Conservation (phyloP, 1,140 invertebrate species). For the Drosophila pectinifera region DNA sequence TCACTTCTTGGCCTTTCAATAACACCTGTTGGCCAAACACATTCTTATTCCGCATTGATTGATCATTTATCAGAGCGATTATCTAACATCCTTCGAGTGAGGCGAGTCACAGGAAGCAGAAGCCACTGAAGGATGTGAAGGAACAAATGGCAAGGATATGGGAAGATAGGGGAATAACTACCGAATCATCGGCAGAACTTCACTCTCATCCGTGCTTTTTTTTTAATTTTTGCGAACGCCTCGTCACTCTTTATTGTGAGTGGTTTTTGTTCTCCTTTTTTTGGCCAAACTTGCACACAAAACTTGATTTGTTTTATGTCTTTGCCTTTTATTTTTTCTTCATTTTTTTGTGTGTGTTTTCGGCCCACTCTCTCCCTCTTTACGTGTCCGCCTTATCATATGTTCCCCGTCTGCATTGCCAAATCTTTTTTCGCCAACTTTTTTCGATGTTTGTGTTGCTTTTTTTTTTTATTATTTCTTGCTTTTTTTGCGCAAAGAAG, state of each 20-base stretch:
- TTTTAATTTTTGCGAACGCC: not conserved
- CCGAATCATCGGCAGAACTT: constrained; percentile 16
- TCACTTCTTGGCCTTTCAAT: not conserved
- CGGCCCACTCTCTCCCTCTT: constrained; percentile 18
- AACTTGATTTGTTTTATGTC: constrained; percentile 55
- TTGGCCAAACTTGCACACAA: constrained; percentile 32
- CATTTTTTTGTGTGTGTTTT: not conserved
- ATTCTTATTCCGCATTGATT: constrained; percentile 16
- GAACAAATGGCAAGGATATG: constrained; percentile 13
- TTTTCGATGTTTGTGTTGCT: constrained; percentile 34
- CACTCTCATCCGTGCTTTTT: not conserved
- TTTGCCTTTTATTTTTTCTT: constrained; percentile 9
- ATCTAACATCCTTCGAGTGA: constrained; percentile 3
- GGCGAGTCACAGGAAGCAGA: not conserved
- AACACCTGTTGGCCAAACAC: constrained; percentile 30
- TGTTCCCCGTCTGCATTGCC: constrained; percentile 63
- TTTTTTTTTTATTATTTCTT: constrained; percentile 30
- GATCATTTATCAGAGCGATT: constrained; percentile 30
- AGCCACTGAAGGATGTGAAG: constrained; percentile 3
- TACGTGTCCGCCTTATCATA: constrained; percentile 67
- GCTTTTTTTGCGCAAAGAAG: constrained; percentile 49
- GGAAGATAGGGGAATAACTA: constrained; percentile 14
- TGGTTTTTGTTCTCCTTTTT: constrained; percentile 12
- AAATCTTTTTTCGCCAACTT: constrained; percentile 57
- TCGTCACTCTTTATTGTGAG: constrained; percentile 33